Conservation (phyloP, 2,888 invertebrate genomes). For the Apomyelois bistriatella region DNA sequence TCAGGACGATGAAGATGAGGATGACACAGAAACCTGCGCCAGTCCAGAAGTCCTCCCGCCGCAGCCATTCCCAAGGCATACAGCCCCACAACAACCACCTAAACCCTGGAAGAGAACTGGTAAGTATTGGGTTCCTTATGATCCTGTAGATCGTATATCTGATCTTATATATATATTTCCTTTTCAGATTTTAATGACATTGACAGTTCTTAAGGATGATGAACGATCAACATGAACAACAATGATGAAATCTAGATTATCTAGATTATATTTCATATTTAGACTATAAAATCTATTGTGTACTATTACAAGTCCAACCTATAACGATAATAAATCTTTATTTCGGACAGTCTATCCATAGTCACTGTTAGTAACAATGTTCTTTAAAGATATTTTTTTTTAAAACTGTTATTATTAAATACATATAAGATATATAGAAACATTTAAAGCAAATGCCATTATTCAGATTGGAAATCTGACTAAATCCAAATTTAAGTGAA, state of each 20-base stretch:
- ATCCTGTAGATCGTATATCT: not conserved
- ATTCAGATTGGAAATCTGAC: too few species aligned
- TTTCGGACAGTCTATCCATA: too few species aligned
- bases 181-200: slow-evolving; percentile 4
- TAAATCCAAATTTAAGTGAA: too few species aligned
- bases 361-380: too few species aligned
- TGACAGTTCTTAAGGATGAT: slow-evolving; percentile 2
- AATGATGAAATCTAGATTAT: not conserved
- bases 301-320: too few species aligned
- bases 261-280: not conserved
- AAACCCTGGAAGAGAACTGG: slow-evolving; percentile 78
- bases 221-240: not conserved
- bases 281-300: too few species aligned
- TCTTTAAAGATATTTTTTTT: too few species aligned
- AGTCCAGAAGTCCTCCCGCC: slow-evolving; percentile 65
- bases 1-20: slow-evolving; percentile 75
- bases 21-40: slow-evolving; percentile 66
- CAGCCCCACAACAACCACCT: slow-evolving; percentile 55
- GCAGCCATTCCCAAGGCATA: slow-evolving; percentile 71
- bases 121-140: slow-evolving; percentile 30
- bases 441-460: too few species aligned
- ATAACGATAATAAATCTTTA: too few species aligned
- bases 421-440: too few species aligned
- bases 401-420: too few species aligned
- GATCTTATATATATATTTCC: not conserved